Percentiles rank a stretch among this genome's conserved stretches.
phyloP scores from a whole-genome alignment of 2,113 vertebrate genomes.

The Neogale vison region DNA sequence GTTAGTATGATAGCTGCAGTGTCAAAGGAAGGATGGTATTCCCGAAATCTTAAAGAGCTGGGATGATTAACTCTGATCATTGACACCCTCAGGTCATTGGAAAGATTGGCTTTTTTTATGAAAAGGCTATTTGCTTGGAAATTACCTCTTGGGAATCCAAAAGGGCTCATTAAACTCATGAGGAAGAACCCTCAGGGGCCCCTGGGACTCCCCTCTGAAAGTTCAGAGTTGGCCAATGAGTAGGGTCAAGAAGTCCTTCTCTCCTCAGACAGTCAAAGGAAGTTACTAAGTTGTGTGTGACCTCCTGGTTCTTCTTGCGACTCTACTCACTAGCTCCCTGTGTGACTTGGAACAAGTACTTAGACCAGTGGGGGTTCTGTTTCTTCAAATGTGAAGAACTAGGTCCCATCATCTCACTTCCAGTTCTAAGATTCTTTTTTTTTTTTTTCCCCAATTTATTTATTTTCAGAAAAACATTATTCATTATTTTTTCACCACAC shows the following conservation, averaged over 20 bases:
- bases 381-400: not conserved
- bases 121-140: not conserved
- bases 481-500: no score
- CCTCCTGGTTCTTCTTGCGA: not conserved
- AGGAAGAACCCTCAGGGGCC: not conserved
- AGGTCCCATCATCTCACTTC: not conserved
- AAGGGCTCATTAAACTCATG: not conserved
- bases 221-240: not conserved
- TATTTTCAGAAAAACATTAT: no score
- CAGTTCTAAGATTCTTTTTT: not conserved
- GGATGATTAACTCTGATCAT: not conserved
- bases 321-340: not conserved
- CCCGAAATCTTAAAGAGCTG: not conserved
- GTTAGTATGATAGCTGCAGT: not conserved
- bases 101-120: not conserved
- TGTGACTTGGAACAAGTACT: not conserved
- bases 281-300: not conserved
- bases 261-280: not conserved
- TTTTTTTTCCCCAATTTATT: no score
- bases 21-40: not conserved
- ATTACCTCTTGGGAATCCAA: not conserved
- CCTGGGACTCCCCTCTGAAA: not conserved
- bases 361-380: not conserved
- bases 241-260: fast-evolving
- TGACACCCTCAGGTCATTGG: not conserved